These are phyloP conservation scores for Penaeus japonicus DNA, from an alignment of 1,140 invertebrate genomes.

Conservation along the genomic window DNA sequence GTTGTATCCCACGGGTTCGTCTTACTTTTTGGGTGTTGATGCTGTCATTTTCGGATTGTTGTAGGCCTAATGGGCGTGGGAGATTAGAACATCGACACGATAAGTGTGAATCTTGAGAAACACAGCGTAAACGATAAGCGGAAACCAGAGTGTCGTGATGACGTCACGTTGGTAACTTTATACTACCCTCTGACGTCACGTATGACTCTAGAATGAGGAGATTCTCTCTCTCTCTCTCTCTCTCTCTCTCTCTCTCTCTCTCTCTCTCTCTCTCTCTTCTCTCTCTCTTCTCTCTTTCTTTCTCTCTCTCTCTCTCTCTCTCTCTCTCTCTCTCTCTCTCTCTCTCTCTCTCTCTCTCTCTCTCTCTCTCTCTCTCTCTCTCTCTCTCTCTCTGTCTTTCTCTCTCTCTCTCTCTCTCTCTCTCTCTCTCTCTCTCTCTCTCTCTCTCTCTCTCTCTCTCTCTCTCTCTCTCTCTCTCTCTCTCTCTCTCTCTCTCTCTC, in stretches of 20 bases:
- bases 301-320: neutral
- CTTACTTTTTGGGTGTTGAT: too few species aligned
- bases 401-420: conserved; percentile 29
- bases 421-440: neutral
- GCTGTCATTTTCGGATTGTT: too few species aligned
- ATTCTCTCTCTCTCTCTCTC: neutral
- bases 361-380: conserved; percentile 14
- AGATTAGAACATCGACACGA: too few species aligned
- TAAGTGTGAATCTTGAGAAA: too few species aligned
- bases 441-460: neutral
- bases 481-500: neutral
- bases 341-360: neutral
- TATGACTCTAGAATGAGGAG: too few species aligned
- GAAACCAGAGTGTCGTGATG: too few species aligned
- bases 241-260: neutral
- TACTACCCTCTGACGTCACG: too few species aligned
- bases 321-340: neutral
- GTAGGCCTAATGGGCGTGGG: too few species aligned
- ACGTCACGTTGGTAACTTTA: too few species aligned
- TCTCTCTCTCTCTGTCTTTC: neutral
- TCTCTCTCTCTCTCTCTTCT: conserved; percentile 3
- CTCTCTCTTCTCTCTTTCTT: neutral
- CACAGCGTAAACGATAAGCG: too few species aligned
- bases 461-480: neutral
- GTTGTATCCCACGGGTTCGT: too few species aligned